Evolutionary conservation across 2,113 vertebrate species (phyloP), one percentile per base, ranked within the genome.

Genomic region (Chloropsis hardwickii): DNA sequence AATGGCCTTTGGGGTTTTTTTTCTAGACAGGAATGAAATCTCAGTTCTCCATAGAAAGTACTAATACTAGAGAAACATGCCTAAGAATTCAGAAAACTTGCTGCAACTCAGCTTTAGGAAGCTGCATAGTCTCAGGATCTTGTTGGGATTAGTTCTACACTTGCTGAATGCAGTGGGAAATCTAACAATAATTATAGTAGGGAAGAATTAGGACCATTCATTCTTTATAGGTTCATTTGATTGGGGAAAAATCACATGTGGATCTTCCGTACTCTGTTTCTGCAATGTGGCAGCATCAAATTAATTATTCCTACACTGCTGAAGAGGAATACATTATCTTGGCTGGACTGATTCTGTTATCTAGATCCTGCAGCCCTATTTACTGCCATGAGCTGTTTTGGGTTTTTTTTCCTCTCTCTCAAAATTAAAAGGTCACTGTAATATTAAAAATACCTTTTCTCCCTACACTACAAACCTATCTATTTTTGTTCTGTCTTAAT

Each of bases 21-120:
- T 73, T 92, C 53, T 95, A 82, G 81, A 62, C 35, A 84, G 91
- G 88, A 96, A 77, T 93, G 84, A 96, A 97, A 96, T 94, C 44
- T 96, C 78, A 81, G 78, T 93, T 78, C 28, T 91, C 47, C 47
- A 73, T 40, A 81, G 73, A 95, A 96, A 87, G 50, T 87, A 78
- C 54, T 95, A 94, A 81, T 90, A 70, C 17, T 64, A 89, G 72
- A 96, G 71, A 70, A 95, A 76, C 10, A 10, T 54, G 47, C 66
- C 78, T 90, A 87, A 86, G 56, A 90, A 94, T 94, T 92, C 80
- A 18, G 58, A 61, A 96, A 95, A 42, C 58, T 62, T 95, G 72
- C 88, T 95, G 67, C 78, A 91, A 90, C 64, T 90, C 86, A 70
- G 22, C 58, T 90, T 87, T 65, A 90, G 60, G 81, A 93, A 95